phyloP scores from a whole-genome alignment of 1,140 invertebrate species.

The Eriosoma lanigerum region DNA sequence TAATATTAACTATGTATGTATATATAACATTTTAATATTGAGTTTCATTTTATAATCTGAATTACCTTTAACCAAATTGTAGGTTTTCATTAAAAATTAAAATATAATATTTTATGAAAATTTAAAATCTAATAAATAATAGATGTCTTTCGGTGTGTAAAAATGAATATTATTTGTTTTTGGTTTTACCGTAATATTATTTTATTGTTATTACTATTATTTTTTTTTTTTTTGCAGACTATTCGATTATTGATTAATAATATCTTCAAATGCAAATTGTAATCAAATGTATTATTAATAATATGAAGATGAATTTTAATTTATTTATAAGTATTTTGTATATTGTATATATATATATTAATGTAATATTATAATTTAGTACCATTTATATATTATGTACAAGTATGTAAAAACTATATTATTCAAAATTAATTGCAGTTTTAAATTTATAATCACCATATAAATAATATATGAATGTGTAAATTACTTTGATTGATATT shows the following conservation, averaged over 20 bases:
- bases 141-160: no score
- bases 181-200: no score
- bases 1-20: no score
- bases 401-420: constrained; percentile 15
- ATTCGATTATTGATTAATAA: constrained; percentile 31
- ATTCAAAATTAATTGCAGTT: constrained; percentile 4
- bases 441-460: not conserved
- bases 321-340: constrained; percentile 32
- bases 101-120: no score
- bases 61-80: no score
- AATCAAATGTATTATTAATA: not conserved
- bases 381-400: not conserved
- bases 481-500: constrained; percentile 9
- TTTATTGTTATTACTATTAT: not conserved
- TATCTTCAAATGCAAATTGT: not conserved
- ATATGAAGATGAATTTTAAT: constrained; percentile 13
- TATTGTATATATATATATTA: not conserved
- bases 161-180: no score
- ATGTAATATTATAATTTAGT: not conserved
- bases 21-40: no score
- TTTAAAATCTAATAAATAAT: no score
- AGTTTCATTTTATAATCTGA: no score
- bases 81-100: no score
- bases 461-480: not conserved
- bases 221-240: constrained; percentile 31